Evolutionary conservation across 2,113 vertebrate species (phyloP), one percentile per base, ranked within the genome.

Genomic region (Mesitornis unicolor): DNA sequence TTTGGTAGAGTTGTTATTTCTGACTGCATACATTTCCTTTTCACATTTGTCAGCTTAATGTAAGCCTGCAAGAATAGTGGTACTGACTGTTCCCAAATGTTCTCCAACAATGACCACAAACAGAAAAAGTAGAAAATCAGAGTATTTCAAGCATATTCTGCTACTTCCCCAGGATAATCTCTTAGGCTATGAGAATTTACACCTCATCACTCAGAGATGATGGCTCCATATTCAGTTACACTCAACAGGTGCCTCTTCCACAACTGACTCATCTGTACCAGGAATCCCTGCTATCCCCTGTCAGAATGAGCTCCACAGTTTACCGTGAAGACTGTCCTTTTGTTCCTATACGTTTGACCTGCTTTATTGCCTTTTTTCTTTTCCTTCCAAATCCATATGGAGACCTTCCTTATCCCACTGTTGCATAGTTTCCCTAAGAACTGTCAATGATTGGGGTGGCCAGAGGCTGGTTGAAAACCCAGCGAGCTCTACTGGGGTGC

Each of bases 361-460:
- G 14, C 6, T 82, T 78, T 7, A 8, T n/a, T 51, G 5, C 40
- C 3, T 6, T 48, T 60, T n/a, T 29, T 15, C 48, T 35, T 18
- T 10, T 11, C 14, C 7, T 9, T 4, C 6, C 13, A 11, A n/a
- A 3, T 45, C 35, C 3, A 3, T 14, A 2, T 43, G 33, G 31
- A 76, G 21, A 53, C 24, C 5, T 69, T 64, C 4, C 11, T 83
- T 53, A n/a, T n/a, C 25, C 29, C 3, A 1, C 33, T 15, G 6
- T 53, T 81, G 16, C 20, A 77, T 53, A 15, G 18, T 57, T 94
- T 91, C 7, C n/a, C 6, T 28, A 43, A 73, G 67, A 86, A 19
- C 18, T 69, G 16, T 8, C 2, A 1, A 33, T 42, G 19, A 29
- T 20, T 0, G 0, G 78, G 9, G 13, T 19, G n/a, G 28, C 15